phyloP scores from a whole-genome alignment of 2,888 invertebrate genomes.

The Sarcophaga carnaria region DNA sequence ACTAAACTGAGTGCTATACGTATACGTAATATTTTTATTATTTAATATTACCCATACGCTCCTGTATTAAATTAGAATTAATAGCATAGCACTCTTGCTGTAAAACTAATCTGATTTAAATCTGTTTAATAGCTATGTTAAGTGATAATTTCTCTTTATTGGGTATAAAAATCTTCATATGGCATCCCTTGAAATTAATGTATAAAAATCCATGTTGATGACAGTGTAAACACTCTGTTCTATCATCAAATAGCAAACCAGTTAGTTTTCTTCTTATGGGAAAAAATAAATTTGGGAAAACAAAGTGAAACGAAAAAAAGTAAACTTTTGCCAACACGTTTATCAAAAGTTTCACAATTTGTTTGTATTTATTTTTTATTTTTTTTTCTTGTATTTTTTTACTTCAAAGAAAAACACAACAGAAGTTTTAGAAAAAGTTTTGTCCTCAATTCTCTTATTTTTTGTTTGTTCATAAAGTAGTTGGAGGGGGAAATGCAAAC shows the following conservation, averaged over 20 bases:
- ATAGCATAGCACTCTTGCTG: too few relatives aligned
- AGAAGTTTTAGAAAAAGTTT: slow-evolving; percentile 41
- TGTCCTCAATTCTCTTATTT: background rate
- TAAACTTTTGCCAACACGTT: slow-evolving; percentile 57
- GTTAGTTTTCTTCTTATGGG: slow-evolving; percentile 21
- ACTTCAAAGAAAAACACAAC: slow-evolving; percentile 27
- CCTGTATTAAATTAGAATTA: too few relatives aligned
- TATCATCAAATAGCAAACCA: slow-evolving; percentile 44
- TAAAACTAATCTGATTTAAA: too few relatives aligned
- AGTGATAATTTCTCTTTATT: background rate
- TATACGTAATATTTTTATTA: too few relatives aligned
- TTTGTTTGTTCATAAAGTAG: background rate
- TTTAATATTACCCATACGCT: too few relatives aligned
- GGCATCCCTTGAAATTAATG: slow-evolving; percentile 18
- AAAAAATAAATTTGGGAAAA: background rate
- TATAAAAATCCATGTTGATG: slow-evolving; percentile 22
- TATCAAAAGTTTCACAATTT: slow-evolving; percentile 26
- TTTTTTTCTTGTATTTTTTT: slow-evolving; percentile 16
- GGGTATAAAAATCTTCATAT: background rate
- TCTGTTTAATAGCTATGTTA: too few relatives aligned
- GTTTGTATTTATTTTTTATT: too few relatives aligned
- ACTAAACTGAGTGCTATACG: too few relatives aligned
- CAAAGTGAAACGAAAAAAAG: slow-evolving; percentile 37
- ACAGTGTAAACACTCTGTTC: slow-evolving; percentile 33
- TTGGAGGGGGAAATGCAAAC: background rate